These are phyloP conservation scores for Macrotis lagotis DNA, from an alignment of 2,113 vertebrate species.

Conservation along the genomic window DNA sequence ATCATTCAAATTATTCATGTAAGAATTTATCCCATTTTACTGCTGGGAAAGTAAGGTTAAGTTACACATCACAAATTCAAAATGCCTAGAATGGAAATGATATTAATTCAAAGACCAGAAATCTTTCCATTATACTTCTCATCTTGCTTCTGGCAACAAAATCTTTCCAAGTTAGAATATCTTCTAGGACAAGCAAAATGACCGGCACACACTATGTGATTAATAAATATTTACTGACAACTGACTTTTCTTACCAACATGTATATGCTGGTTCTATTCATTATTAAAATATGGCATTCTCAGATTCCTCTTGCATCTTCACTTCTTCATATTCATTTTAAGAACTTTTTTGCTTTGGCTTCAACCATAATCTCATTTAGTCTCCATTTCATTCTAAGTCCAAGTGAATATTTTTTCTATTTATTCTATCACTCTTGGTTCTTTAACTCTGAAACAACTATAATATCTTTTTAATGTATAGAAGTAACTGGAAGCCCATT, in stretches of 20 bases:
- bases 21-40: background rate
- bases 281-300: background rate
- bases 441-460: background rate
- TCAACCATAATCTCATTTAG: background rate
- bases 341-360: background rate
- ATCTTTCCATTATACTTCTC: background rate
- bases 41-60: background rate
- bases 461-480: conserved; percentile 17
- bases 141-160: background rate
- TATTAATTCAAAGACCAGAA: background rate
- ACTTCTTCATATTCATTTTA: background rate
- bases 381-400: background rate
- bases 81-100: background rate
- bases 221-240: background rate
- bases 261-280: background rate
- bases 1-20: background rate
- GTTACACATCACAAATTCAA: background rate
- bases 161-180: background rate
- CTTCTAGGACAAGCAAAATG: background rate
- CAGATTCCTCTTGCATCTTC: background rate
- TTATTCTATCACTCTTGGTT: background rate
- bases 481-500: background rate
- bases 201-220: background rate
- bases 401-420: background rate
- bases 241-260: background rate